phyloP scores from a whole-genome alignment of 2,113 vertebrate genomes.

The Oophaga pumilio region DNA sequence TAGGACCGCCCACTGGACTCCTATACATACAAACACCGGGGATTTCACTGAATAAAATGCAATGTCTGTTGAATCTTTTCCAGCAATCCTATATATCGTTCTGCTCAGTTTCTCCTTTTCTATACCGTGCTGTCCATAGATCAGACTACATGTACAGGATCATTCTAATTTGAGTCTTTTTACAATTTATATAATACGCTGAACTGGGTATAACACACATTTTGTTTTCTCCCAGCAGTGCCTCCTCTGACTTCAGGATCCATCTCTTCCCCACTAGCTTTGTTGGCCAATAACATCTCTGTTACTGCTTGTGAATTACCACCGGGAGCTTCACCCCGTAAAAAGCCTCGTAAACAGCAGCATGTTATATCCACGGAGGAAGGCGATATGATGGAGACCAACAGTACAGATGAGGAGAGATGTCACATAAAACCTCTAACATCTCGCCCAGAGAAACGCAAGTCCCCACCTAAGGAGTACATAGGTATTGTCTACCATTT shows the following conservation, averaged over 20 bases:
- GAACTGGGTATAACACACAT: background rate
- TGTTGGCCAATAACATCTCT: slow-evolving; percentile 78
- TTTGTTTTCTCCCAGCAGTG: slow-evolving; percentile 66
- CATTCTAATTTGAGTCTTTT: background rate
- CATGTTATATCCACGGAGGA: slow-evolving; percentile 97
- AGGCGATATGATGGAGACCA: slow-evolving; percentile 97
- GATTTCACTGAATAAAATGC: too few relatives aligned
- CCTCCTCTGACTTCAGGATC: slow-evolving; percentile 75
- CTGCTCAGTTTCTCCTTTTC: too few relatives aligned
- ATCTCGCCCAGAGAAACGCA: slow-evolving; percentile 86
- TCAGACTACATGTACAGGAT: too few relatives aligned
- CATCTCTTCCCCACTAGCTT: slow-evolving; percentile 76
- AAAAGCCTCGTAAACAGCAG: slow-evolving; percentile 98
- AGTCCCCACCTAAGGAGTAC: slow-evolving; percentile 95
- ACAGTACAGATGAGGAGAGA: slow-evolving; percentile 96
- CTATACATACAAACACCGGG: too few relatives aligned
- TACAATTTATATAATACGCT: background rate
- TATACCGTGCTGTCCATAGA: too few relatives aligned
- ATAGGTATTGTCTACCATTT: slow-evolving; percentile 76
- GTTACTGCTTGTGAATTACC: slow-evolving; percentile 84
- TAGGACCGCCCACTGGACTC: too few relatives aligned
- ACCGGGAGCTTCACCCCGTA: slow-evolving; percentile 92
- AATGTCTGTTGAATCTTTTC: too few relatives aligned
- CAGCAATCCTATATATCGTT: too few relatives aligned
- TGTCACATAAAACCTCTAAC: slow-evolving; percentile 77